A percentile compares a stretch with the other conserved stretches of the same genome.
These are phyloP conservation scores for Tenodera sinensis DNA, from an alignment of 2,888 invertebrate genomes.

Conservation along the genomic window DNA sequence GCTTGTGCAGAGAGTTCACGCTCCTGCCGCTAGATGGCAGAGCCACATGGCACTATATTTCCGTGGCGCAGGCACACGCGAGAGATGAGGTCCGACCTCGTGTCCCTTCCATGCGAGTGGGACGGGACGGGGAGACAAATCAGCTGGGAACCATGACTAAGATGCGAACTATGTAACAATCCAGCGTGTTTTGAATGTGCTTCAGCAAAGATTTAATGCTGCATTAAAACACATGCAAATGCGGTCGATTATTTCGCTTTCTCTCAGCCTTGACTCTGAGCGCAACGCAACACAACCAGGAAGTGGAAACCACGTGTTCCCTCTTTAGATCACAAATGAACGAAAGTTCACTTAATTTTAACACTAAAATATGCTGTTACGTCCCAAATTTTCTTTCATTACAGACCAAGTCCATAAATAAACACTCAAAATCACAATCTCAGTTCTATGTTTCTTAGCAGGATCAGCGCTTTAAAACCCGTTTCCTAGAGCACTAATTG, in stretches of 20 bases:
- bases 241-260: neutral
- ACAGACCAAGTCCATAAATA: too few relatives aligned
- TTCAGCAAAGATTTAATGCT: neutral
- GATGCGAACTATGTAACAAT: neutral
- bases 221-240: neutral
- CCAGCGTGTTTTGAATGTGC: neutral
- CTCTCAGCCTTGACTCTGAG: neutral
- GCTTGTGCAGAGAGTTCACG: conserved; percentile 1
- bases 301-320: neutral
- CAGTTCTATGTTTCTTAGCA: too few relatives aligned
- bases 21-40: conserved; percentile 20
- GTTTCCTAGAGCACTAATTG: too few relatives aligned
- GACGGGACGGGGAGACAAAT: neutral
- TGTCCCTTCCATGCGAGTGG: neutral
- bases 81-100: neutral
- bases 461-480: too few relatives aligned
- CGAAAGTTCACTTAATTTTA: too few relatives aligned
- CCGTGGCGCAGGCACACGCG: neutral
- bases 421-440: too few relatives aligned
- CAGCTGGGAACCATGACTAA: neutral
- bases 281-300: neutral
- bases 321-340: too few relatives aligned
- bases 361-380: too few relatives aligned
- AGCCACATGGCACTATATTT: neutral
- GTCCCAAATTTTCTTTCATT: too few relatives aligned